Base-by-base conservation (phyloP, 2,888 invertebrate genomes). In the Harpalus rufipes region DNA sequence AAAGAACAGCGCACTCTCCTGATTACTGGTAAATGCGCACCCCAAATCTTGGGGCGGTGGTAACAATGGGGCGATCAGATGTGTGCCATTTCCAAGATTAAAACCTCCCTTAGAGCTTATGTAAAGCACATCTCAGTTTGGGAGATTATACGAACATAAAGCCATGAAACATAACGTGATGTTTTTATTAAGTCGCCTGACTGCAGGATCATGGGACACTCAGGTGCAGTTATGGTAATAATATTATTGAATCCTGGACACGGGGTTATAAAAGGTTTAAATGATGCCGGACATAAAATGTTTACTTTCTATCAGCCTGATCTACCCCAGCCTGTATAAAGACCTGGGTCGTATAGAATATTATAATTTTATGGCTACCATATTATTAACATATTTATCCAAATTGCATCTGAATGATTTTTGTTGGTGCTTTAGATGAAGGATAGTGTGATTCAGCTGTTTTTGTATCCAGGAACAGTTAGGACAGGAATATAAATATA, bases 11-110 rank as follows among this genome's bases (percentile, higher is more conserved):
- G 8, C 39, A 41, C 61, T 59, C 63, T 81, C 18, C 41, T 65
- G 61, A 81, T 61, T 65, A 79, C 59, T 56, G n/a, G 76, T 41
- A 44, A 76, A 51, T 74, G 18, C 76, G 76, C 76, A 76, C 76
- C 76, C 76, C 51, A 76, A 76, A 76, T 51, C 44, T 51, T 56
- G 56, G 56, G 51, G 76, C 14, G 61, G 65, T 81, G 65, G 44
- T 41, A 81, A 81, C 81, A 81, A 81, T 81, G 58, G 58, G 81
- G 81, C 44, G 81, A 81, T 81, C 81, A 81, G 65, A 81, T 81
- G 61, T 81, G 81, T 44, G 65, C 81, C 25, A 81, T 65, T 81
- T 81, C 51, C 44, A 51, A 81, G 81, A 81, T 81, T 81, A 81
- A 81, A 81, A 81, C 44, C 65, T 65, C 81, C 81, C 16, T 44